phyloP scores from a whole-genome alignment of 2,888 invertebrate genomes.

The Allolobophora icterica region DNA sequence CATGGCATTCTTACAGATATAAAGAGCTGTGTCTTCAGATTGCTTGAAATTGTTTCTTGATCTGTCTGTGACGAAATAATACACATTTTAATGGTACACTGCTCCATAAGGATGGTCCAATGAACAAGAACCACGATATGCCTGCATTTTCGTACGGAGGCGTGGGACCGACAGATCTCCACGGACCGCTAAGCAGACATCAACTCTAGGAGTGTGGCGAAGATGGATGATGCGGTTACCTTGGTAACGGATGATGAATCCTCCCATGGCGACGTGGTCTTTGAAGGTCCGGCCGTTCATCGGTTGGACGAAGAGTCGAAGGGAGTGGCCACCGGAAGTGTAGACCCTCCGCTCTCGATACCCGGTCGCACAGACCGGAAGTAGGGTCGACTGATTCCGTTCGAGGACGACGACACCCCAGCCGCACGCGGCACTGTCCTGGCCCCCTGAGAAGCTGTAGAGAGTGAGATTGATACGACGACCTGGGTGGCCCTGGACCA shows the following conservation, averaged over 20 bases:
- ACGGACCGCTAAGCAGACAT: background rate
- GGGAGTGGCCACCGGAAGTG: constrained; percentile 12
- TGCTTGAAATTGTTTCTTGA: too few species aligned
- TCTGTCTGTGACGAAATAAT: too few species aligned
- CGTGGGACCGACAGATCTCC: too few species aligned
- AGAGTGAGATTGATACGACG: constrained; percentile 42
- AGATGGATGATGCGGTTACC: background rate
- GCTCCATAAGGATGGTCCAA: too few species aligned
- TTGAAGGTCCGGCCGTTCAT: background rate
- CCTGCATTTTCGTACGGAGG: too few species aligned
- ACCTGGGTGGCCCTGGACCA: constrained; percentile 37
- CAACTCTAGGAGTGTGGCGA: background rate
- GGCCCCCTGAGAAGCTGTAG: constrained; percentile 33
- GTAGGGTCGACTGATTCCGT: background rate
- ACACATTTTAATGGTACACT: too few species aligned
- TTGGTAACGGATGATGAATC: constrained; percentile 27
- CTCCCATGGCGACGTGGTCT: constrained; percentile 4
- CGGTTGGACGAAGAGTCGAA: constrained; percentile 9
- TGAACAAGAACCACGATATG: too few species aligned
- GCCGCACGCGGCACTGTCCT: background rate
- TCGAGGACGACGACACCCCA: constrained; percentile 18
- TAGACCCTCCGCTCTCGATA: background rate
- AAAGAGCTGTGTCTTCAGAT: too few species aligned
- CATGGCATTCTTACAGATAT: too few species aligned
- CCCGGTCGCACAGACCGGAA: constrained; percentile 11